These are phyloP conservation scores for Esox niger DNA, from an alignment of 2,113 vertebrate species.

Conservation along the genomic window DNA sequence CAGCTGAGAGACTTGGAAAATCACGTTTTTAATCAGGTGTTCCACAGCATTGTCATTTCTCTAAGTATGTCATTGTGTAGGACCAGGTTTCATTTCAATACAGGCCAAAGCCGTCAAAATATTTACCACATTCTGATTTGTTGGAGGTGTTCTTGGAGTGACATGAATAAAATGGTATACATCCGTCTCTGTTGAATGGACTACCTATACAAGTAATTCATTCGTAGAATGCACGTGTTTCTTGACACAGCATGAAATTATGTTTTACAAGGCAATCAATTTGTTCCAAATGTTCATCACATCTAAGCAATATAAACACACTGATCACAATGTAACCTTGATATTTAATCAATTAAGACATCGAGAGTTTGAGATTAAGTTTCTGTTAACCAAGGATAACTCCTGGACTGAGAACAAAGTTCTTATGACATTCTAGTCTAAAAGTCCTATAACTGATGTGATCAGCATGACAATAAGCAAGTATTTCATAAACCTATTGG, in stretches of 20 bases:
- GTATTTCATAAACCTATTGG: conserved; percentile 19
- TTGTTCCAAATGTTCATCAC: not conserved
- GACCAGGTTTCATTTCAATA: no score
- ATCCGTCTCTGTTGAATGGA: no score
- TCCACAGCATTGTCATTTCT: no score
- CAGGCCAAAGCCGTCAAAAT: no score
- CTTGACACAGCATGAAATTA: not conserved
- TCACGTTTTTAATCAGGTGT: no score
- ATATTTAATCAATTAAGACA: conserved; percentile 11
- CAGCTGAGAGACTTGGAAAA: no score
- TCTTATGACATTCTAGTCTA: conserved; percentile 1
- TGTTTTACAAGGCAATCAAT: not conserved
- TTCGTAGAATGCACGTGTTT: not conserved
- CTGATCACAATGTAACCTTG: not conserved
- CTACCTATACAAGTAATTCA: no score
- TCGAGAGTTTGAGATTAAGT: conserved; percentile 20
- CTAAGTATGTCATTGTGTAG: no score
- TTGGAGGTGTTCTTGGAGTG: no score
- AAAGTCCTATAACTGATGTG: conserved; percentile 28
- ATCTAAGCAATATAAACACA: not conserved
- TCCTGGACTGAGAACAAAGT: conserved; percentile 16
- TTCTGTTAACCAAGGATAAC: conserved; percentile 3
- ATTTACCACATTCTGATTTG: no score
- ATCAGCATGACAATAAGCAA: conserved; percentile 24
- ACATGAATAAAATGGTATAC: no score